Percentiles rank a stretch among this genome's conserved stretches.
Conservation (phyloP, 37 sponge, comb jelly and placozoan genomes). For the Geodia barretti region DNA sequence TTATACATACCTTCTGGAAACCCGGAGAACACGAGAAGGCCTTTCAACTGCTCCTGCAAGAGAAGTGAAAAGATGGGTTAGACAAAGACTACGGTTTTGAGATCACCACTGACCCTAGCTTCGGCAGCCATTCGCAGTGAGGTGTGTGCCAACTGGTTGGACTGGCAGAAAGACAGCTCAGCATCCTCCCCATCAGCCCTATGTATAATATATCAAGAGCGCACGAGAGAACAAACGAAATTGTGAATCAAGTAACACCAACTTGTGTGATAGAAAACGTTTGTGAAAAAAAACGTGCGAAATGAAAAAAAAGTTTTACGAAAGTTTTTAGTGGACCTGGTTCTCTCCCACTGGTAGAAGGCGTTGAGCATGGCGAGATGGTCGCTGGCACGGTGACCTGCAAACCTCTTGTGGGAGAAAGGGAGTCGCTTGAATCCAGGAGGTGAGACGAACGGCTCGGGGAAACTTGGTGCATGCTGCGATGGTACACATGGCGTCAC, state of each 20-base stretch:
- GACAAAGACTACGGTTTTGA: neutral
- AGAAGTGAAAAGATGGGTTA: neutral
- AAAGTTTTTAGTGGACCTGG: constrained; percentile 12
- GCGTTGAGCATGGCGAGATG: constrained; percentile 85
- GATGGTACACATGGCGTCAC: constrained; percentile 81
- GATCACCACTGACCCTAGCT: constrained; percentile 40
- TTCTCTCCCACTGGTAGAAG: constrained; percentile 76
- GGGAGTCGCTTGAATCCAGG: constrained; percentile 58
- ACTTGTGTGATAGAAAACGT: no score
- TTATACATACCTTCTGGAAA: constrained; percentile 70
- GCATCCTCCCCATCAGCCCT: constrained; percentile 41
- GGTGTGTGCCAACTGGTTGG: constrained; percentile 27
- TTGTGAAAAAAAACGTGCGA: no score
- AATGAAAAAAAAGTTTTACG: neutral
- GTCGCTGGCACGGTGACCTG: constrained; percentile 78
- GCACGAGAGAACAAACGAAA: neutral
- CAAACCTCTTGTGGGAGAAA: constrained; percentile 73
- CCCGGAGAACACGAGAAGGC: constrained; percentile 46
- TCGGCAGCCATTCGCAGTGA: constrained; percentile 70
- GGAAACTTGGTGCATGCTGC: constrained; percentile 78
- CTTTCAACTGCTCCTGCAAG: constrained; percentile 61
- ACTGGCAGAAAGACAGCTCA: constrained; percentile 44
- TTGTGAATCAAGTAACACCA: no score
- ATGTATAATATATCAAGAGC: neutral
- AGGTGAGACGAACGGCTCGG: constrained; percentile 74